These are phyloP conservation scores for Eupithecia exiguata DNA, from an alignment of 2,888 invertebrate species.

Conservation along the genomic window DNA sequence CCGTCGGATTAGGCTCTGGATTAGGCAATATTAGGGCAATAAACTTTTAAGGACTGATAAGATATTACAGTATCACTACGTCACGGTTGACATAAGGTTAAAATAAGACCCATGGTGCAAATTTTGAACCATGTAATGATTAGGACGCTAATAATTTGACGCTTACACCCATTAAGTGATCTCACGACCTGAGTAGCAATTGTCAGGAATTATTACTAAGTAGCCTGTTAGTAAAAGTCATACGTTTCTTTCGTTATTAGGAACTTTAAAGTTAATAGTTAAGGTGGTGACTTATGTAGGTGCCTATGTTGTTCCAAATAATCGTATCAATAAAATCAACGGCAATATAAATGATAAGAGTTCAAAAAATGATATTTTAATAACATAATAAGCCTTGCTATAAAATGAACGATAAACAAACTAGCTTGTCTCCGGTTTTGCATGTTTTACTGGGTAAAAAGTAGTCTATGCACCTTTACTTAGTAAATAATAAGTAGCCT, in stretches of 20 bases:
- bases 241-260: background rate
- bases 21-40: constrained; percentile 57
- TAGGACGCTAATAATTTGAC: background rate
- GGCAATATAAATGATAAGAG: constrained; percentile 2
- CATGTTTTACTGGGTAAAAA: background rate
- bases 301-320: background rate
- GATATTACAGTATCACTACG: constrained; percentile 8
- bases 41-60: constrained; percentile 49
- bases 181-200: background rate
- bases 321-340: constrained; percentile 5
- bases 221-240: background rate
- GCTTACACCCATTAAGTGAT: background rate
- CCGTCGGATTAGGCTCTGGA: constrained; percentile 54
- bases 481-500: no score
- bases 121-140: background rate
- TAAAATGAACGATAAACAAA: background rate
- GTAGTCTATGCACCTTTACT: background rate
- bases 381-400: background rate
- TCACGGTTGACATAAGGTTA: constrained; percentile 1
- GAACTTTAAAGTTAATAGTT: background rate
- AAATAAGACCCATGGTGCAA: background rate
- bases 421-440: background rate
- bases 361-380: background rate
- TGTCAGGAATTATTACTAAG: background rate
- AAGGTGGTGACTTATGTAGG: background rate